A percentile compares a stretch with the other conserved stretches of the same genome.
Conservation (phyloP, 2,888 invertebrate species). For the Zhengitettix transpicula region DNA sequence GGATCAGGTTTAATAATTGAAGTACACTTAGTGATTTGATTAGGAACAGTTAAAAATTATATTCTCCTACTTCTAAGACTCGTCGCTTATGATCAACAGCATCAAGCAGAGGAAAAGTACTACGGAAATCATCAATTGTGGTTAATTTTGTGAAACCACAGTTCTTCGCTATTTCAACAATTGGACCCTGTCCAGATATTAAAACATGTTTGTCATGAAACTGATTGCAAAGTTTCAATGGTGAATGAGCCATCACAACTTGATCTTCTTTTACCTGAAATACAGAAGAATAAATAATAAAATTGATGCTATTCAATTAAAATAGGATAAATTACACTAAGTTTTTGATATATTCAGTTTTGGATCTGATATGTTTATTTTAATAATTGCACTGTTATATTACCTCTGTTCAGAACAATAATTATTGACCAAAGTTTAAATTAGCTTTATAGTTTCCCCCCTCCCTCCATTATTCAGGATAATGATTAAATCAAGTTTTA, state of each 20-base stretch:
- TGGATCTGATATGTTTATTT: too few relatives aligned
- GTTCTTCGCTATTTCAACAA: slow-evolving; percentile 34
- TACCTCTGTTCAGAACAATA: too few relatives aligned
- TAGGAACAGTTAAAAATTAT: too few relatives aligned
- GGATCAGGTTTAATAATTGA: too few relatives aligned
- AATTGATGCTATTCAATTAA: not conserved
- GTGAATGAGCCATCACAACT: slow-evolving; percentile 48
- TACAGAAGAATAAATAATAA: not conserved
- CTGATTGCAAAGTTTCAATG: slow-evolving; percentile 38
- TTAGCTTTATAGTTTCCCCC: too few relatives aligned
- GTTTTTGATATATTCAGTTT: too few relatives aligned
- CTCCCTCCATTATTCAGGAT: too few relatives aligned
- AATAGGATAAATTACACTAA: not conserved
- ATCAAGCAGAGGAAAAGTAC: slow-evolving; percentile 40
- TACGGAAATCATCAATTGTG: slow-evolving; percentile 37
- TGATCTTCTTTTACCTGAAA: slow-evolving; percentile 35
- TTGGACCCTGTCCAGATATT: slow-evolving; percentile 38
- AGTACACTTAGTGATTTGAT: too few relatives aligned
- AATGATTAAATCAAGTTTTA: too few relatives aligned
- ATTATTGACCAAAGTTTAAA: too few relatives aligned
- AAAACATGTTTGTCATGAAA: slow-evolving; percentile 42
- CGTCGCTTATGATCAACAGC: slow-evolving; percentile 32
- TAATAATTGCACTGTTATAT: too few relatives aligned
- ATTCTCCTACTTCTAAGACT: slow-evolving; percentile 18
- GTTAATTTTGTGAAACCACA: slow-evolving; percentile 42